These are phyloP conservation scores for Clamator glandarius DNA, from an alignment of 2,797 vertebrate genomes.

Conservation along the genomic window DNA sequence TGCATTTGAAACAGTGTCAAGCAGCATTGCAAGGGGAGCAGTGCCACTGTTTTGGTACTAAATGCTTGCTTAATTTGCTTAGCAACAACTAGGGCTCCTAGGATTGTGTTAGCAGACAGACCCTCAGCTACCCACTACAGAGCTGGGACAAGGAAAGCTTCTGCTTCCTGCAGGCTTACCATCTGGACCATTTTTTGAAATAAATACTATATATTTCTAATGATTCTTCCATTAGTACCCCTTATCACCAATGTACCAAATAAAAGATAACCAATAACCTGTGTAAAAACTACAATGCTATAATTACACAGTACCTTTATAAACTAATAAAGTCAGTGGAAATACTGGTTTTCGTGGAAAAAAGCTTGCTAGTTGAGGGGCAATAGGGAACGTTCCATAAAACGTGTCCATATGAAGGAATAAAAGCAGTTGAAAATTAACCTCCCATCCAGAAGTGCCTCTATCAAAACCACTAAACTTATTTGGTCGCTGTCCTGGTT, in stretches of 20 bases:
- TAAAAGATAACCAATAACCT: background rate
- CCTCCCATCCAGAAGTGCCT: background rate
- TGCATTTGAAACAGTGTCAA: background rate
- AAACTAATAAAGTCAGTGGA: too few relatives aligned
- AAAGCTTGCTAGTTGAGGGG: too few relatives aligned
- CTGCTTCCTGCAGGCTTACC: background rate
- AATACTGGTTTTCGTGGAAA: too few relatives aligned
- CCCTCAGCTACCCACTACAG: background rate
- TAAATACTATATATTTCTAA: background rate
- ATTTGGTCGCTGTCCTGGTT: background rate
- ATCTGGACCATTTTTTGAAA: background rate
- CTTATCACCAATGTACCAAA: background rate
- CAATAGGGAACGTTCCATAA: too few relatives aligned
- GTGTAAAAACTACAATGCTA: background rate
- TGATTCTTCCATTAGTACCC: background rate
- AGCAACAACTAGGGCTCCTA: background rate
- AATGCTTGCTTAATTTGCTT: background rate
- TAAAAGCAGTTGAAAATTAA: background rate
- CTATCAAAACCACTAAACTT: background rate
- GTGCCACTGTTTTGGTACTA: background rate
- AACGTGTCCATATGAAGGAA: too few relatives aligned
- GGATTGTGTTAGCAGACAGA: background rate
- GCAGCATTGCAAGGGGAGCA: fast-evolving
- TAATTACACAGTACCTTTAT: too few relatives aligned
- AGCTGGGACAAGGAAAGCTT: background rate